Percentiles rank a stretch among this genome's conserved stretches.
These are phyloP conservation scores for Strigamia maritima DNA, from an alignment of 2,888 invertebrate genomes.

Conservation along the genomic window DNA sequence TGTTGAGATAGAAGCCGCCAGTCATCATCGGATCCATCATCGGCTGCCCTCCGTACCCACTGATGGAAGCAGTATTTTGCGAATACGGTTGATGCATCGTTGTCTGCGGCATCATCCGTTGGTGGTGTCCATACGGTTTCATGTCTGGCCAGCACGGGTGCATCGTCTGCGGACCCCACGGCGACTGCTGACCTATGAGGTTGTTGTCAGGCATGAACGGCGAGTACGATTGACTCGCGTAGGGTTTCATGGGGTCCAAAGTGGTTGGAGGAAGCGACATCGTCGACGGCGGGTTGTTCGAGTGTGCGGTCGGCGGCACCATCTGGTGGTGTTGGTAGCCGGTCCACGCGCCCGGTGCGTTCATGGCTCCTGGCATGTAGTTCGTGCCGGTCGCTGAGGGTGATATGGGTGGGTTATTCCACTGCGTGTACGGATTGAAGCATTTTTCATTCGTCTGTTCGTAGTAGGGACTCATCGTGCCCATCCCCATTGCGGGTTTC, in stretches of 20 bases:
- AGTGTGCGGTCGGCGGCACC: constrained; percentile 10
- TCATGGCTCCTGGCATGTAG: background rate
- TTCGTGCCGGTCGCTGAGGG: background rate
- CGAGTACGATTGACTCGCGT: constrained; percentile 10
- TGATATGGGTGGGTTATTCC: background rate
- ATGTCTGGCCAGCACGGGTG: constrained; percentile 37
- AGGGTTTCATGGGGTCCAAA: background rate
- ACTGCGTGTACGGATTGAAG: constrained; percentile 13
- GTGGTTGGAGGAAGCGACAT: background rate
- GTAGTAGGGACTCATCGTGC: constrained; percentile 24
- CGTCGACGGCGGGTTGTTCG: background rate
- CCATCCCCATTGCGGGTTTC: background rate
- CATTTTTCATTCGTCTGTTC: constrained; percentile 19
- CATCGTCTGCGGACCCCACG: background rate
- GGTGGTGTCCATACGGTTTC: constrained; percentile 34
- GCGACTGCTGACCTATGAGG: constrained; percentile 1
- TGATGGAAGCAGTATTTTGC: background rate
- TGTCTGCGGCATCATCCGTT: constrained; percentile 17
- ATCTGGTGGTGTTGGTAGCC: constrained; percentile 31
- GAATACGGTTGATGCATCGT: constrained; percentile 1
- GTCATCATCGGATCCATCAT: constrained; percentile 12
- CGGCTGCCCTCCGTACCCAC: background rate
- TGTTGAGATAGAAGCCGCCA: background rate
- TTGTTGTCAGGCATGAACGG: background rate
- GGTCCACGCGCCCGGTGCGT: constrained; percentile 12